A percentile compares a stretch with the other conserved stretches of the same genome.
These are phyloP conservation scores for Neogale vison DNA, from an alignment of 2,113 vertebrate species.

Conservation along the genomic window DNA sequence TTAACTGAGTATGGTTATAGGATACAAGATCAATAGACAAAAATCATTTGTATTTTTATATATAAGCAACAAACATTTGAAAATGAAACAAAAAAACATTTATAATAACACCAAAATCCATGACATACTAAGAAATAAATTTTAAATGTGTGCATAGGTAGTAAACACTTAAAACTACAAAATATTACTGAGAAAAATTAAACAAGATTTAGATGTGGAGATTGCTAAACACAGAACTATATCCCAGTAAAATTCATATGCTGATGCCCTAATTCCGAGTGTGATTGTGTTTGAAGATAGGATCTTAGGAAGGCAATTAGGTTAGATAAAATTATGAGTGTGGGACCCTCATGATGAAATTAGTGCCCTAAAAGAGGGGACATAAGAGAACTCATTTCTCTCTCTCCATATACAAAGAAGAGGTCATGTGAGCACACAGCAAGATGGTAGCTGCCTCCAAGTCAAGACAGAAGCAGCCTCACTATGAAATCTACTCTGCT, in stretches of 20 bases:
- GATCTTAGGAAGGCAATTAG: neutral
- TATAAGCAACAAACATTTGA: neutral
- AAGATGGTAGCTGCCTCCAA: neutral
- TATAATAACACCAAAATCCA: neutral
- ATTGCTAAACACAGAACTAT: neutral
- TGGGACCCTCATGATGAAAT: neutral
- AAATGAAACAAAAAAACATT: slow-evolving; percentile 34
- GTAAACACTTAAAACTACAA: neutral
- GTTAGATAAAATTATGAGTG: neutral
- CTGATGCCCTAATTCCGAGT: neutral
- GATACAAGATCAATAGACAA: neutral
- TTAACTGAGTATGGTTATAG: neutral
- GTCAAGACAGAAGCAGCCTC: neutral
- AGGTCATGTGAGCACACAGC: neutral
- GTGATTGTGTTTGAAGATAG: neutral
- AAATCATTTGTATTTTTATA: slow-evolving; percentile 27
- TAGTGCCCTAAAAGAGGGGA: neutral
- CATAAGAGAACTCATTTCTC: neutral
- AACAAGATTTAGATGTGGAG: neutral
- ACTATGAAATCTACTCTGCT: neutral
- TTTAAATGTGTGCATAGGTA: neutral
- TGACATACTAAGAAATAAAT: neutral
- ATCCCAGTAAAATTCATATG: neutral
- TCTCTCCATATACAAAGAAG: neutral
- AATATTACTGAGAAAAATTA: neutral